Percentiles rank a stretch among this genome's conserved stretches.
These are phyloP conservation scores for Orchesella cincta DNA, from an alignment of 1,140 invertebrate species.

Conservation along the genomic window DNA sequence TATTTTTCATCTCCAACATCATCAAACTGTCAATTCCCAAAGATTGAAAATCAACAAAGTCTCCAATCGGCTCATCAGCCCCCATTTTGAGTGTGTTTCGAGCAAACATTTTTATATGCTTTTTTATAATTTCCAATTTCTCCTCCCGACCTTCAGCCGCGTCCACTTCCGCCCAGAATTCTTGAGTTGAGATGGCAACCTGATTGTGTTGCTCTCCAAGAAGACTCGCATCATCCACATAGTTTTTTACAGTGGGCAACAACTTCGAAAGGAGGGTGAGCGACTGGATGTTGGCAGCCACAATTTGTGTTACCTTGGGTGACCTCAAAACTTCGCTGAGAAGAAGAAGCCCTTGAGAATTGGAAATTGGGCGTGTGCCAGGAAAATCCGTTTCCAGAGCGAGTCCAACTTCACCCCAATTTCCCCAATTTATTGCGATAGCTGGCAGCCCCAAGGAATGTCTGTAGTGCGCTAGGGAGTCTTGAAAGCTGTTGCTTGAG, in stretches of 20 bases:
- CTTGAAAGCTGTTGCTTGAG: not conserved
- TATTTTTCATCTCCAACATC: slow-evolving; percentile 20
- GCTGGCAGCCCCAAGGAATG: not conserved
- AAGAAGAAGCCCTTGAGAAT: not conserved
- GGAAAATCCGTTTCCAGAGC: not conserved
- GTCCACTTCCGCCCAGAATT: not conserved
- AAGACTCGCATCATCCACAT: not conserved
- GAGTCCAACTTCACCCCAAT: not conserved
- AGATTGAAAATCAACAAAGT: not conserved
- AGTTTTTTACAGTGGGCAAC: not conserved
- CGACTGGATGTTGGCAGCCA: not conserved
- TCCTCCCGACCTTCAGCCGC: not conserved
- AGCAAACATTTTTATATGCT: not conserved
- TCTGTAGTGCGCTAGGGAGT: not conserved
- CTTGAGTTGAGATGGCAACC: not conserved
- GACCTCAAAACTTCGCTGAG: not conserved
- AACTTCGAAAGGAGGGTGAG: not conserved
- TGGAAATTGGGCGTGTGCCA: not conserved
- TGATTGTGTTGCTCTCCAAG: not conserved
- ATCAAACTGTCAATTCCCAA: slow-evolving; percentile 8
- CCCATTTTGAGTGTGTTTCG: not conserved
- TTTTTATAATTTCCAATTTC: not conserved
- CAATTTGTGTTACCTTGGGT: not conserved
- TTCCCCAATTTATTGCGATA: not conserved
- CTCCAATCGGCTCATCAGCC: not conserved